Evolutionary conservation across 2,113 vertebrate species (phyloP).

Genomic region (Misgurnus anguillicaudatus): DNA sequence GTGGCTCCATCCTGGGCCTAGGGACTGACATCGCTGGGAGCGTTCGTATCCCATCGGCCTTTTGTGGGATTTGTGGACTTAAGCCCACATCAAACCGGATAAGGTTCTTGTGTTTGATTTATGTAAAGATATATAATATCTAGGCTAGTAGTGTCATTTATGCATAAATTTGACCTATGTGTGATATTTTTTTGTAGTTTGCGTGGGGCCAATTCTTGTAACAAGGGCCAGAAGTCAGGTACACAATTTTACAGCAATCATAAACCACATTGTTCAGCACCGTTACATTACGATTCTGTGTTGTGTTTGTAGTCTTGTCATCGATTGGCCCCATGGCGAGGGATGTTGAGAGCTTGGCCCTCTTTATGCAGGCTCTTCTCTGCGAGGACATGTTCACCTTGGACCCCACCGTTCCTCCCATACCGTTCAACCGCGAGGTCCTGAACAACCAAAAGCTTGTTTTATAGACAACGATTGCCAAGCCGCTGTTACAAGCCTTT

Average conservation of each 20-base stretch:
- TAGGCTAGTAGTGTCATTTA: too few relatives aligned
- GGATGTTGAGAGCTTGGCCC: conserved; percentile 87
- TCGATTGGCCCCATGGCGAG: conserved; percentile 79
- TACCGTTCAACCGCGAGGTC: conserved; percentile 83
- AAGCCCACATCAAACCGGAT: conserved; percentile 67
- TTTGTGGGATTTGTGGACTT: conserved; percentile 76
- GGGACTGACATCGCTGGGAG: conserved; percentile 75
- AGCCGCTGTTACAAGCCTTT: not conserved
- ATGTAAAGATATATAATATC: not conserved
- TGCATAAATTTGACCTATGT: too few relatives aligned
- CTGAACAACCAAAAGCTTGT: not conserved
- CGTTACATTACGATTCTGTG: not conserved
- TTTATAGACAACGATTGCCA: too few relatives aligned
- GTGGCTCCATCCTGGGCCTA: conserved; percentile 74
- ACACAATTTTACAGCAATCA: not conserved
- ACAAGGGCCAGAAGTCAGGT: conserved; percentile 69
- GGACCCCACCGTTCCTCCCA: conserved; percentile 85
- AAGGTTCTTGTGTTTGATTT: conserved; percentile 57
- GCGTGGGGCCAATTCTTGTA: conserved; percentile 41
- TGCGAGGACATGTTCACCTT: conserved; percentile 86
- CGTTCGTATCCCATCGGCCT: conserved; percentile 69
- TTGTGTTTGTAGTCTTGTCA: conserved; percentile 63
- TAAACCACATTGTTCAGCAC: not conserved
- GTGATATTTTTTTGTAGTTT: conserved; percentile 51
- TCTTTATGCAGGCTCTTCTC: conserved; percentile 87